Base-by-base conservation (phyloP, 2,113 vertebrate species). In the Neolamprologus variostigma region DNA sequence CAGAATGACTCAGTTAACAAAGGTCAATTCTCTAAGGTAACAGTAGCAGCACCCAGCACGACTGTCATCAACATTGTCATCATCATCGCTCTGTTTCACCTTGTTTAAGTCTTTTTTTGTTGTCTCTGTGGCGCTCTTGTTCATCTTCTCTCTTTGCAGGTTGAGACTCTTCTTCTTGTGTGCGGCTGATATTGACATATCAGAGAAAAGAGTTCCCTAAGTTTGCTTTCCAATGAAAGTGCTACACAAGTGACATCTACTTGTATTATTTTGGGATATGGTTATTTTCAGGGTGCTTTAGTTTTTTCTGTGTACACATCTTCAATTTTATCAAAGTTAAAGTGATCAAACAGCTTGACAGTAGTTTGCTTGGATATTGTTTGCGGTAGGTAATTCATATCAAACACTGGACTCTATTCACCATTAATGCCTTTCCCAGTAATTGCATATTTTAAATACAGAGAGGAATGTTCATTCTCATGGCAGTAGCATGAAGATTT, bases 21-120 rank as follows among this genome's bases (percentile, higher is more conserved):
- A 55, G 88, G 83, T 88, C 89, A 91, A 40, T 90, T 91, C 73
- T 85, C 28, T 42, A 73, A 90, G 54, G 82, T 59, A 86, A 51
- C 53, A 87, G 31, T 83, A 68, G 35, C 57, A 47, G 87, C 76
- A 89, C n/a, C 82, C 57, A 51, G 17, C n/a, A 45, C 12, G 7
- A 35, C 80, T 66, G 9, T 4, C 54, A 12, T 63, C 66, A 10
- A 57, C 66, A 8, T 19, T 81, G n/a, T 47, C 63, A 79, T 66
- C 28, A 66, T 80, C 76, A 61, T 79, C 2, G 2, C 71, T 89
- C 31, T 83, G 17, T 63, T 31, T 84, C 82, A 8, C 35, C 28
- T 73, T 35, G 28, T 80, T 81, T 82, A 13, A 51, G 59, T 26
- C 40, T 79, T 73, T 61, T 88, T 88, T 40, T 78, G 10, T 86